phyloP scores from a whole-genome alignment of 2,113 vertebrate species.

The Nothoprocta pentlandii region DNA sequence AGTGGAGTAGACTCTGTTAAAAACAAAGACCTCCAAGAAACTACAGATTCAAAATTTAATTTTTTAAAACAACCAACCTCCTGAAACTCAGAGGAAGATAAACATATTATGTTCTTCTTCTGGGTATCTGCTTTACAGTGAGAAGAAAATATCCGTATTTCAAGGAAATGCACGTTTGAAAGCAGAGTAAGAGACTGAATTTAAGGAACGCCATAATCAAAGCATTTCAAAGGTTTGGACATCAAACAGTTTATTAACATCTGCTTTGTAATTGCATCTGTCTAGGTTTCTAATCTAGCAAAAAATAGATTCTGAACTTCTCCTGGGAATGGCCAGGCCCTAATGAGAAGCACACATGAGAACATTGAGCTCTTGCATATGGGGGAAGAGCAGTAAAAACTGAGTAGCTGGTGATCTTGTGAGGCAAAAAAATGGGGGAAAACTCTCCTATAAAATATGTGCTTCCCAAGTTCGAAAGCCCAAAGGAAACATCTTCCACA shows the following conservation, averaged over 20 bases:
- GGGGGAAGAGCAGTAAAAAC: too few relatives aligned
- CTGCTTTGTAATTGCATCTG: conserved; percentile 30
- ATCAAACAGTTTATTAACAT: conserved; percentile 44
- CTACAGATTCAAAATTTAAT: conserved; percentile 14
- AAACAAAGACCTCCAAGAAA: conserved; percentile 40
- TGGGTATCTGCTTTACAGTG: neutral
- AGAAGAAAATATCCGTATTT: conserved; percentile 33
- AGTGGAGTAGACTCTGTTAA: conserved; percentile 10
- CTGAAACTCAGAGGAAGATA: conserved; percentile 38
- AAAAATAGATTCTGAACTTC: conserved; percentile 34
- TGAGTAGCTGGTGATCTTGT: neutral
- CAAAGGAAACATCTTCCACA: neutral
- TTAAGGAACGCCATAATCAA: neutral
- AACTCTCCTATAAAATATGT: neutral
- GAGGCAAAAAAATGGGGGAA: fast-evolving
- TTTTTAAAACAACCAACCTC: neutral
- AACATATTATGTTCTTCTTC: conserved; percentile 23
- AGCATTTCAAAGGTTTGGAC: conserved; percentile 34
- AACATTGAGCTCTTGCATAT: neutral
- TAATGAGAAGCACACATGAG: neutral
- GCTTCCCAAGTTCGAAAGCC: neutral
- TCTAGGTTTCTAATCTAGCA: conserved; percentile 36
- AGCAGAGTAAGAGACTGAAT: neutral
- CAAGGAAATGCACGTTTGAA: neutral
- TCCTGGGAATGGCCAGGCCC: neutral